These are phyloP conservation scores for Terebella lapidaria DNA, from an alignment of 2,888 invertebrate species.

Conservation along the genomic window DNA sequence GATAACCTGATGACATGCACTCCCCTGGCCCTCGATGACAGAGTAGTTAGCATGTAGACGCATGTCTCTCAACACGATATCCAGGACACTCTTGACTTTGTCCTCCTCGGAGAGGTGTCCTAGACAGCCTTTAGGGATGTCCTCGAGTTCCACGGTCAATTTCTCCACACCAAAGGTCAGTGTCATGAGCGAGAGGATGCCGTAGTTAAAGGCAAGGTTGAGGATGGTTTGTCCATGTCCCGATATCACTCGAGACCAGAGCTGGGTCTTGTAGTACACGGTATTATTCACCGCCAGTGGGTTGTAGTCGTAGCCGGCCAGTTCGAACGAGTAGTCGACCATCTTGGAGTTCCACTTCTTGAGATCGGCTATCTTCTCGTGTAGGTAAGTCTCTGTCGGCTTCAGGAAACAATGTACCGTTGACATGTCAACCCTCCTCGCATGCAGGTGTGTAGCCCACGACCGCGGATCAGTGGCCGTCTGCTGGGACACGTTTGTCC, in stretches of 20 bases:
- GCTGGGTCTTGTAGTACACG: slow-evolving; percentile 12
- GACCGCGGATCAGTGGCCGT: no score
- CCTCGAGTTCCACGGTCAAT: slow-evolving; percentile 26
- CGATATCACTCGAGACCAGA: slow-evolving; percentile 19
- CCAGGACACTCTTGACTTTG: slow-evolving; percentile 13
- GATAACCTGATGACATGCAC: slow-evolving; percentile 35
- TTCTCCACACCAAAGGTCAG: slow-evolving; percentile 43
- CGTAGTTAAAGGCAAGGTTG: slow-evolving; percentile 46
- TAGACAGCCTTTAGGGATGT: slow-evolving; percentile 30
- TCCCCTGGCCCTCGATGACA: slow-evolving; percentile 18
- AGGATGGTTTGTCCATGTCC: slow-evolving; percentile 44
- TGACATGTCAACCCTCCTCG: no score
- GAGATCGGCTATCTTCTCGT: neutral
- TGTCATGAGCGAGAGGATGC: slow-evolving; percentile 43
- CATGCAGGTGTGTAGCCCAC: no score
- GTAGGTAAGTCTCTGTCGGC: neutral
- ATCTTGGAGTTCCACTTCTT: slow-evolving; percentile 8
- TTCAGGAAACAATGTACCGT: neutral
- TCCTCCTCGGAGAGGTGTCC: slow-evolving; percentile 24
- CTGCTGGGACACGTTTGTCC: no score
- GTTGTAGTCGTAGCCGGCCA: slow-evolving; percentile 9
- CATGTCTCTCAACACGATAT: slow-evolving; percentile 19
- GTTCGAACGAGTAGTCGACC: slow-evolving; percentile 12
- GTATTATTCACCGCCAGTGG: slow-evolving; percentile 6
- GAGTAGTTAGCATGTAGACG: slow-evolving; percentile 3